Percentiles rank a stretch among this genome's conserved stretches.
Evolutionary conservation across 2,888 invertebrate species (phyloP).

Genomic region (Acronicta psi): DNA sequence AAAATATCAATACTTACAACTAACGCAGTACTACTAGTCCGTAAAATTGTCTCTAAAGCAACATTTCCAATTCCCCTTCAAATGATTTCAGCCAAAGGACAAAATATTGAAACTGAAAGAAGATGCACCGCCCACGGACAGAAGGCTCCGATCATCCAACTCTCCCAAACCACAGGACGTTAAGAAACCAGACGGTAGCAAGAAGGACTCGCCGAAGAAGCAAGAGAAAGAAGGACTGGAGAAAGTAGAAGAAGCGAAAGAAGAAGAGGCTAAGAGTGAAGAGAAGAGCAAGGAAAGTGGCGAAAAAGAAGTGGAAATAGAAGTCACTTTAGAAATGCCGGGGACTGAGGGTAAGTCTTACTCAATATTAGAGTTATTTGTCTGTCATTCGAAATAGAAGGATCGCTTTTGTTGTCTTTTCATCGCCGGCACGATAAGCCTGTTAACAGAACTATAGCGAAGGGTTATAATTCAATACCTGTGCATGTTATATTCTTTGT

Average conservation of each 20-base stretch:
- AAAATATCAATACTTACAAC: neutral
- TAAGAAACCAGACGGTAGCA: conserved; percentile 32
- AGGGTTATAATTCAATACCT: too few species aligned
- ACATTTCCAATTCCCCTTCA: neutral
- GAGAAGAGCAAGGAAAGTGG: conserved; percentile 48
- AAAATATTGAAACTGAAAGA: conserved; percentile 80
- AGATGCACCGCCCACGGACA: conserved; percentile 67
- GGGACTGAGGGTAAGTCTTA: conserved; percentile 70
- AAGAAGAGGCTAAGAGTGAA: conserved; percentile 28
- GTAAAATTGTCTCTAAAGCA: neutral
- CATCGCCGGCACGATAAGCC: too few species aligned
- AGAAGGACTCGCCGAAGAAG: conserved; percentile 45
- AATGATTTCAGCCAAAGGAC: conserved; percentile 76
- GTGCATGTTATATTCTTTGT: too few species aligned
- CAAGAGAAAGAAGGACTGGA: conserved; percentile 48
- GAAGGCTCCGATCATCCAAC: conserved; percentile 77
- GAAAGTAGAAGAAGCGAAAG: conserved; percentile 33
- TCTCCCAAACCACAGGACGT: conserved; percentile 71
- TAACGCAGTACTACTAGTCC: neutral
- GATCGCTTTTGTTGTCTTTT: too few species aligned
- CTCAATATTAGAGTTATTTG: neutral
- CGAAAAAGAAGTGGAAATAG: conserved; percentile 59
- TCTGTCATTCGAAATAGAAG: too few species aligned
- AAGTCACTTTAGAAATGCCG: conserved; percentile 68
- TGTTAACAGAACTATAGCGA: too few species aligned